Evolutionary conservation across 1,140 invertebrate species (phyloP), one percentile per base, ranked within the genome.

Genomic region (Cotesia chilonis): DNA sequence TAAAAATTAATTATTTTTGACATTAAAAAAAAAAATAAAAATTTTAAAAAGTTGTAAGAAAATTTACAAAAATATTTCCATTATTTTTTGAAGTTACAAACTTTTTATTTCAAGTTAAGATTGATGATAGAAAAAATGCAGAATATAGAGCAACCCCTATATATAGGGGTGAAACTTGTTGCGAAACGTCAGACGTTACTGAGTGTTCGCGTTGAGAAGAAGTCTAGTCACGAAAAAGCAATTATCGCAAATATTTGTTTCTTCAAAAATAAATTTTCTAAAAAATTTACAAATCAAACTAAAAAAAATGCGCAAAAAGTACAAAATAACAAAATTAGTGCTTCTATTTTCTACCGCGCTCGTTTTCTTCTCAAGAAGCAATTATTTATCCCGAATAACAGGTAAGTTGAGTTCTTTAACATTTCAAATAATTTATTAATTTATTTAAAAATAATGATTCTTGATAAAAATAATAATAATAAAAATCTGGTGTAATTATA

Each of bases 131-230:
- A 28, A 59, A 9, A 20, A 20, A 59, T 59, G 9, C 20, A 59
- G 28, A 59, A 37, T 55, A 71, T 63, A 51, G 70, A 54, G 41
- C 60, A 55, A 57, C 70, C 35, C 47, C 70, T 41, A 36, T 67
- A 68, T 72, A 72, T 72, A 72, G 47, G 65, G 65, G 54, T 36
- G 57, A 72, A 72, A 68, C 65, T 72, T 60, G 55, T 28, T 28
- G 57, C 17, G 65, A 72, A 72, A 72, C 71, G 17, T 67, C 65
- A 72, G 65, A 72, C 54, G 65, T 37, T 36, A 68, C 47, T 35
- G 17, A n/a, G 37, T 52, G 2, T 36, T 14, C 28, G 36, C 52
- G 57, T 28, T 55, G 52, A 41, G 17, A 59, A 12, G 28, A 28
- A 28, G 41, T 47, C 63, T 71, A 41, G 52, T 61, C 20, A 59